Percentiles rank a stretch among this genome's conserved stretches.
Evolutionary conservation across 2,888 invertebrate genomes (phyloP).

Genomic region (Plebejus argus): DNA sequence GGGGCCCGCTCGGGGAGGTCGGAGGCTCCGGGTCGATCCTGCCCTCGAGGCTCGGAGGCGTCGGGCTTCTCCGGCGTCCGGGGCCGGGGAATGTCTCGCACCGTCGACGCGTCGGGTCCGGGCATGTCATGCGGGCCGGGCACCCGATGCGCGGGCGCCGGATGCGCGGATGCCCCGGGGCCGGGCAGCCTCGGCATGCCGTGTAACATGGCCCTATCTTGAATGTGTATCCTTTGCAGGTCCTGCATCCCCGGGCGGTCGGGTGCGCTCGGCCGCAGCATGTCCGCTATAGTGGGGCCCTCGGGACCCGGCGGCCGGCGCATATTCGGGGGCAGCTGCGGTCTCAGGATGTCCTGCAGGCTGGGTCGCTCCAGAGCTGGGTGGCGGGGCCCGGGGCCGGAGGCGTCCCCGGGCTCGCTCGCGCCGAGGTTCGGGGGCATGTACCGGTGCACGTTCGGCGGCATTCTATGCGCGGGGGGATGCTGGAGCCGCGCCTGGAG

Average conservation of each 20-base stretch:
- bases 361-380: conserved; percentile 42
- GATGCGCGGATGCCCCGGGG: conserved; percentile 39
- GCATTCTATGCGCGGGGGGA: conserved; percentile 41
- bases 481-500: conserved; percentile 42
- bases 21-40: conserved; percentile 32
- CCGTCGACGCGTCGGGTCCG: conserved; percentile 33
- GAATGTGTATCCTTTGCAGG: conserved; percentile 29
- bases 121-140: conserved; percentile 38
- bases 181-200: conserved; percentile 37
- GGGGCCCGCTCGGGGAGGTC: conserved; percentile 36
- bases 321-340: conserved; percentile 34
- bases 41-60: conserved; percentile 29
- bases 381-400: conserved; percentile 32
- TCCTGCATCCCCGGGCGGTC: conserved; percentile 16
- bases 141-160: conserved; percentile 1
- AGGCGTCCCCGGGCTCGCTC: conserved; percentile 26
- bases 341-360: conserved; percentile 37
- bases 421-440: conserved; percentile 34
- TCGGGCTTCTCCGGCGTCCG: conserved; percentile 35
- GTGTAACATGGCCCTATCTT: conserved; percentile 35
- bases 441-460: conserved; percentile 39
- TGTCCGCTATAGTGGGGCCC: conserved; percentile 21
- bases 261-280: conserved; percentile 13
- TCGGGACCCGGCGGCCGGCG: conserved; percentile 31
- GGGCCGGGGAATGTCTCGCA: conserved; percentile 33